These are phyloP conservation scores for Papilio protenor DNA, from an alignment of 2,888 invertebrate species.

Conservation along the genomic window DNA sequence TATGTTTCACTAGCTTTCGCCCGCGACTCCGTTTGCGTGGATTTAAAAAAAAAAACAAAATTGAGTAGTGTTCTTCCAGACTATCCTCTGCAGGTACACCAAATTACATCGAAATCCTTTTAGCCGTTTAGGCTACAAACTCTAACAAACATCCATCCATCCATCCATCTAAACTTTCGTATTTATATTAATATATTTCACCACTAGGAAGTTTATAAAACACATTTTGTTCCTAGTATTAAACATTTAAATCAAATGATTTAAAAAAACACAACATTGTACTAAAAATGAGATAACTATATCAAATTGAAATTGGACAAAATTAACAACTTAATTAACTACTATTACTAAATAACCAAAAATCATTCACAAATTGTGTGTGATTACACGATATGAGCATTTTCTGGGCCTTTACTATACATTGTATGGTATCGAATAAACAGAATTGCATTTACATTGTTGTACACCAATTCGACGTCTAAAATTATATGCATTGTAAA, in stretches of 20 bases:
- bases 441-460: slow-evolving; percentile 36
- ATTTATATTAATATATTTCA: not conserved
- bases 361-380: not conserved
- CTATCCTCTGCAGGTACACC: no score
- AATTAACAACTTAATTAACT: slow-evolving; percentile 13
- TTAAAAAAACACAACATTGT: not conserved
- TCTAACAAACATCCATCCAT: no score
- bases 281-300: not conserved
- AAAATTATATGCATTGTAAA: not conserved
- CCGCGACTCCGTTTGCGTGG: no score
- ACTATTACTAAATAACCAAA: slow-evolving; percentile 20
- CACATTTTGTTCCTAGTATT: not conserved
- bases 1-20: no score
- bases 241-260: not conserved
- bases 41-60: no score
- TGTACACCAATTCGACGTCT: not conserved
- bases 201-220: not conserved
- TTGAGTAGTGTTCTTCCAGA: no score
- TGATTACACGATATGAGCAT: slow-evolving; percentile 10
- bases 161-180: no score
- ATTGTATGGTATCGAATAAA: slow-evolving; percentile 25
- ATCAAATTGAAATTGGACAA: not conserved
- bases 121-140: no score
- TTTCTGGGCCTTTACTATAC: slow-evolving; percentile 25
- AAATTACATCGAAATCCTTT: no score